phyloP scores from a whole-genome alignment of 2,888 invertebrate genomes.

The Drosophila pseudotalamancana region DNA sequence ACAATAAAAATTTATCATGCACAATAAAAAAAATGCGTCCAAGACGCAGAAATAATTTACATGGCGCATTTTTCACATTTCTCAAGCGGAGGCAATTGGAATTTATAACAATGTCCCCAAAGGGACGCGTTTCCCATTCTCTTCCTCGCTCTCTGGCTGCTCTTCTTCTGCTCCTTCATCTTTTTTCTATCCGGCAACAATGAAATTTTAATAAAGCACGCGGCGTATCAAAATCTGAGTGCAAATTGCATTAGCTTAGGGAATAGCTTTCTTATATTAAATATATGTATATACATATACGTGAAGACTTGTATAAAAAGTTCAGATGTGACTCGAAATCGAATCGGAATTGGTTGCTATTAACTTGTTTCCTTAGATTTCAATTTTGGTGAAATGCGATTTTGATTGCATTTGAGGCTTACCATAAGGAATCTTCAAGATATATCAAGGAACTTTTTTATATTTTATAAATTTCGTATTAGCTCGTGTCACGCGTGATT shows the following conservation, averaged over 20 bases:
- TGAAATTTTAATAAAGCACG: slow-evolving; percentile 78
- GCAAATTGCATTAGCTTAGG: not conserved
- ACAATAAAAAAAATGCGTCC: slow-evolving; percentile 74
- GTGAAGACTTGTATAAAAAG: too few species aligned
- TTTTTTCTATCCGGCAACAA: slow-evolving; percentile 33
- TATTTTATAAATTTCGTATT: not conserved
- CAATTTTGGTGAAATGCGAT: too few species aligned
- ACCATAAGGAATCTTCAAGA: too few species aligned
- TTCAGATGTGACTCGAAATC: too few species aligned
- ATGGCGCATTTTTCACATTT: slow-evolving; percentile 78
- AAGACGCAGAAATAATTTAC: slow-evolving; percentile 71
- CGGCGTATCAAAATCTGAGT: slow-evolving; percentile 4
- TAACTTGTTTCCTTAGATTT: too few species aligned
- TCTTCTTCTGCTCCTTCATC: not conserved
- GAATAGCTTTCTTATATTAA: not conserved
- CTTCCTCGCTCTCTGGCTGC: not conserved
- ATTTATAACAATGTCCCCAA: slow-evolving; percentile 79
- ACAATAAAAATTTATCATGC: slow-evolving; percentile 79
- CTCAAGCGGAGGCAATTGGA: slow-evolving; percentile 56
- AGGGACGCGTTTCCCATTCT: slow-evolving; percentile 40
- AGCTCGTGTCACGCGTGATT: not conserved
- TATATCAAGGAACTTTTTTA: too few species aligned
- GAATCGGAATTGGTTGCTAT: too few species aligned
- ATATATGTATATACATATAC: not conserved
- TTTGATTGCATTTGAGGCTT: too few species aligned